These are phyloP conservation scores for Centropus bengalensis DNA, from an alignment of 2,113 vertebrate genomes.

Conservation along the genomic window DNA sequence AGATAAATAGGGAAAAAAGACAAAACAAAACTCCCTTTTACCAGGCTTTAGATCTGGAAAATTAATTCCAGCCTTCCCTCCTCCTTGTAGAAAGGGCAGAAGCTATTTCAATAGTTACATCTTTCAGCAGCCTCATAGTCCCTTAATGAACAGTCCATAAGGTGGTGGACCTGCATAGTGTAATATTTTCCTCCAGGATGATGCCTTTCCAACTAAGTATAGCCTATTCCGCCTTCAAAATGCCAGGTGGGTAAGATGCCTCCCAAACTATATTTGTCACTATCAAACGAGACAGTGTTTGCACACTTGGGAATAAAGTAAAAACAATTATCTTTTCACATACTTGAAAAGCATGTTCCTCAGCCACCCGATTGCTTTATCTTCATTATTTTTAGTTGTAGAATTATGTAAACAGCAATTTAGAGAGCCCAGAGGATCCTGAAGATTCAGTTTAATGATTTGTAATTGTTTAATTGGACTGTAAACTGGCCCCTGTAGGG, in stretches of 20 bases:
- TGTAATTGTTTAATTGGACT: constrained; percentile 57
- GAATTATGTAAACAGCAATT: constrained; percentile 66
- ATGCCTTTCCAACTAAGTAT: background rate
- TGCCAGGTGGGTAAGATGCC: background rate
- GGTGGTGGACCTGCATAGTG: background rate
- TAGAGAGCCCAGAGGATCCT: constrained; percentile 20
- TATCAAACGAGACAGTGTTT: constrained; percentile 14
- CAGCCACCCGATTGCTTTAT: constrained; percentile 37
- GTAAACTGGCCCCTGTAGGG: constrained; percentile 42
- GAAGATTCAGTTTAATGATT: constrained; percentile 43
- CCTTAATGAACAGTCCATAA: background rate
- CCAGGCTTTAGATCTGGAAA: background rate
- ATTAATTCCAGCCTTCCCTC: background rate
- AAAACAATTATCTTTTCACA: constrained; percentile 39
- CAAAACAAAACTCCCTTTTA: background rate
- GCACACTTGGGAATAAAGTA: constrained; percentile 2
- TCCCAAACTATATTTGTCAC: background rate
- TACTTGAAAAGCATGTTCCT: constrained; percentile 14
- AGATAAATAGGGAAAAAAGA: background rate
- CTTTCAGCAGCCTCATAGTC: background rate
- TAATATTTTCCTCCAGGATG: background rate
- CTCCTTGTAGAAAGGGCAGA: background rate
- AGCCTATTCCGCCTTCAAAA: background rate
- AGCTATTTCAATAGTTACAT: background rate
- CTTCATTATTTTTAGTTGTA: constrained; percentile 58